Percentiles rank a stretch among this genome's conserved stretches.
Conservation (phyloP, 2,888 invertebrate species). For the Tiliacea aurago region DNA sequence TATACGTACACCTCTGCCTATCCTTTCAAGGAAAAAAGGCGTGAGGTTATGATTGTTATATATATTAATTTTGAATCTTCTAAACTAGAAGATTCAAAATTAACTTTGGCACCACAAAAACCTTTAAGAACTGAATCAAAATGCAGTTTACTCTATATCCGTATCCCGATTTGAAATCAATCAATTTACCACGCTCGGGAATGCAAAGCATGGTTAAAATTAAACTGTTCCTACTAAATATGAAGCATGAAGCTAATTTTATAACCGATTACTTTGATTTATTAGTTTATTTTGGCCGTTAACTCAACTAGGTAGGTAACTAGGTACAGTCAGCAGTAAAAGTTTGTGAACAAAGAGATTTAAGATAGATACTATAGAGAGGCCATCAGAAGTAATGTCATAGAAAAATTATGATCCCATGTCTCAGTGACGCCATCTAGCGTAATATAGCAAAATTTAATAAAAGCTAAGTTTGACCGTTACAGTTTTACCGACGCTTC, state of each 20-base stretch:
- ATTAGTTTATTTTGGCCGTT: conserved; percentile 48
- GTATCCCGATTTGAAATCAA: conserved; percentile 37
- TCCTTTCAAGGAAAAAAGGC: too few relatives aligned
- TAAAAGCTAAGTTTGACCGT: too few relatives aligned
- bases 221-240: conserved; percentile 41
- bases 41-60: too few relatives aligned
- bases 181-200: conserved; percentile 51
- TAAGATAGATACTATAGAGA: too few relatives aligned
- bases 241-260: conserved; percentile 51
- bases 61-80: too few relatives aligned
- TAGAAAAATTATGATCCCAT: too few relatives aligned
- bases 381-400: too few relatives aligned
- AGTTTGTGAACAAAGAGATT: not conserved
- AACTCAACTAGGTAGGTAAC: conserved; percentile 45
- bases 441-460: too few relatives aligned
- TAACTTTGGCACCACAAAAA: not conserved
- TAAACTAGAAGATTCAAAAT: not conserved
- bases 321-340: conserved; percentile 27
- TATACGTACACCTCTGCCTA: too few relatives aligned
- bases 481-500: too few relatives aligned
- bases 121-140: not conserved
- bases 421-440: too few relatives aligned
- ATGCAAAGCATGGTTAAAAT: conserved; percentile 56
- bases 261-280: conserved; percentile 56
- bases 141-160: not conserved